A percentile compares a stretch with the other conserved stretches of the same genome.
phyloP scores from a whole-genome alignment of 2,888 invertebrate species.

The Morinoia aosen region DNA sequence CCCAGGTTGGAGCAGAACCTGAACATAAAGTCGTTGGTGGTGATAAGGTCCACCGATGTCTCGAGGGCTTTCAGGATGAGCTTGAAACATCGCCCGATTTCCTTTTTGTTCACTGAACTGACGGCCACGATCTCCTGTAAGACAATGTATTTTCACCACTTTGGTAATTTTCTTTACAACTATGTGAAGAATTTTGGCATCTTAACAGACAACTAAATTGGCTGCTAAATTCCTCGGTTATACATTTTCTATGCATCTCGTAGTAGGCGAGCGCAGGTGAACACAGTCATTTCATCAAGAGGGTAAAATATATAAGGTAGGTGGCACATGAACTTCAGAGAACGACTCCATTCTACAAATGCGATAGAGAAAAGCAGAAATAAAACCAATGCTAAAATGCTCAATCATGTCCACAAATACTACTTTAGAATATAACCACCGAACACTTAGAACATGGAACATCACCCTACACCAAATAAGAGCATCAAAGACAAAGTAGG shows the following conservation, averaged over 20 bases:
- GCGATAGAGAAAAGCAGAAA: too few relatives aligned
- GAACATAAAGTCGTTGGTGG: conserved; percentile 99
- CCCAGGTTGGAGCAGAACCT: conserved; percentile 92
- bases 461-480: background rate
- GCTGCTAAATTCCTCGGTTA: too few relatives aligned
- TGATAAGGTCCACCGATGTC: conserved; percentile 97
- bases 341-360: background rate
- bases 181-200: background rate
- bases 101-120: conserved; percentile 98
- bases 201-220: too few relatives aligned
- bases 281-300: too few relatives aligned
- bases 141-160: conserved; percentile 59
- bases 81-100: conserved; percentile 98
- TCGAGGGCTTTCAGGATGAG: conserved; percentile 95
- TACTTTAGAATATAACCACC: background rate
- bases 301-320: too few relatives aligned
- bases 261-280: too few relatives aligned
- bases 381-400: too few relatives aligned
- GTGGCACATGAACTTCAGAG: background rate
- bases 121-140: conserved; percentile 94
- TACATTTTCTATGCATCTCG: too few relatives aligned
- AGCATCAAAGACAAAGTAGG: background rate
- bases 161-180: too few relatives aligned
- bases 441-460: background rate
- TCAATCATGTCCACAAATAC: too few relatives aligned